Base-by-base conservation (phyloP, 2,888 invertebrate genomes). In the Sicus ferrugineus region DNA sequence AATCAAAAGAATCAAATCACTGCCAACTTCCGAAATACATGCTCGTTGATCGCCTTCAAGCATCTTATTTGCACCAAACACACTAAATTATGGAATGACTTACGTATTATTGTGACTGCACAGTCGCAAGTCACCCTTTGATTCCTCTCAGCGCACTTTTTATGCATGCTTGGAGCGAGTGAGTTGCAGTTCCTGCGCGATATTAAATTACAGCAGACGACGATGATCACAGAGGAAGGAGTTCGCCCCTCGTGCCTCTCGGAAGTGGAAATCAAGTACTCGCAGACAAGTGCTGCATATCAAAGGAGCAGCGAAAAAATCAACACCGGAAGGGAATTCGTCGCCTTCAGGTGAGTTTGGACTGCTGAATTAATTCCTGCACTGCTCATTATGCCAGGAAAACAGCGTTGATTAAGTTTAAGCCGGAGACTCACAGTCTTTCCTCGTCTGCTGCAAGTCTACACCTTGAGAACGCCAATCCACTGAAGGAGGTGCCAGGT, bases 201-300 rank as follows among this genome's bases (percentile, higher is more conserved):
- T 19, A 65, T 65, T 65, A 54, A 65, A 54, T 65, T 65, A 65
- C 34, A 46, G 28, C 5, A 1, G 38, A 42, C 21, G 38, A n/a
- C 38, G 42, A 56, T 38, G 56, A 54, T 4, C 3, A 28, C 28
- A 54, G n/a, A n/a, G 19, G 7, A 26, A 54, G 16, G 1, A 54
- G 14, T 59, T 46, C 46, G 38, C n/a, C n/a, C n/a, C n/a, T n/a
- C 30, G 30, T 30, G 21, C 28, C n/a, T 19, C 26, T 26, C 14
- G 34, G 48, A 64, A 64, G 65, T 65, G 65, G 65, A 69, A 69
- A 69, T 65, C 59, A 69, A 48, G 69, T 64, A 28, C 56, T 46
- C 38, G 65, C 52, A 38, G 59, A 11, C 69, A 69, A 69, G 65
- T 69, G 69, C 42, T 69, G 69, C 69, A 69, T 65, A 61, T 64